A percentile compares a stretch with the other conserved stretches of the same genome.
phyloP scores from a whole-genome alignment of 1,140 invertebrate genomes.

The Charaxes varanes region DNA sequence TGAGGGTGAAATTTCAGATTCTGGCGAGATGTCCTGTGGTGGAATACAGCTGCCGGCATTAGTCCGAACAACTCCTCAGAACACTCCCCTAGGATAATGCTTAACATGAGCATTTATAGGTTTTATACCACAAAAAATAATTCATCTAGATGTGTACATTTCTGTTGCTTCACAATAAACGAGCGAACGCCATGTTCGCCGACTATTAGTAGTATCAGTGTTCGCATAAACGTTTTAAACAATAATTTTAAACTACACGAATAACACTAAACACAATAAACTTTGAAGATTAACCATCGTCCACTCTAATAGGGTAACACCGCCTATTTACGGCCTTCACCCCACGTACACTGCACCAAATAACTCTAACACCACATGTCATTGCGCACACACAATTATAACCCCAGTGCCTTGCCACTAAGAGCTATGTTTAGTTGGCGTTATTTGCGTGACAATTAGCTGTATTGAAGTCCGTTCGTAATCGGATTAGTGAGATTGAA shows the following conservation, averaged over 20 bases:
- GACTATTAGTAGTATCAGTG: no score
- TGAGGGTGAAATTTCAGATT: no score
- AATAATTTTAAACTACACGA: constrained; percentile 12
- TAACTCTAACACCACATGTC: constrained; percentile 21
- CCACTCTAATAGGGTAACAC: constrained; percentile 34
- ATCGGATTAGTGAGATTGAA: constrained; percentile 69
- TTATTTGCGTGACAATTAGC: constrained; percentile 17
- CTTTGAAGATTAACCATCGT: constrained; percentile 26
- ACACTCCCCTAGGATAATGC: no score
- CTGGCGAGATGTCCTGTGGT: no score
- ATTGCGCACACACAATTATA: constrained; percentile 9
- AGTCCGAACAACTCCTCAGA: no score
- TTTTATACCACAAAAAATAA: no score
- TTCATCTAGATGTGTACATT: no score
- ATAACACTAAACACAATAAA: constrained; percentile 16
- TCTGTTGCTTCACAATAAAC: not conserved
- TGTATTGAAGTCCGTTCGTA: constrained; percentile 35
- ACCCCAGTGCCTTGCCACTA: constrained; percentile 4
- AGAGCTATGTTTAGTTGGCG: constrained; percentile 16
- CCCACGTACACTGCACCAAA: constrained; percentile 13
- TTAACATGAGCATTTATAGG: no score
- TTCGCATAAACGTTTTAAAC: no score
- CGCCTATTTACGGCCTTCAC: constrained; percentile 31
- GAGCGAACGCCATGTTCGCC: not conserved
- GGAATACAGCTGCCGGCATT: no score